These are phyloP conservation scores for Chrysina gloriosa DNA, from an alignment of 2,888 invertebrate genomes.

Conservation along the genomic window DNA sequence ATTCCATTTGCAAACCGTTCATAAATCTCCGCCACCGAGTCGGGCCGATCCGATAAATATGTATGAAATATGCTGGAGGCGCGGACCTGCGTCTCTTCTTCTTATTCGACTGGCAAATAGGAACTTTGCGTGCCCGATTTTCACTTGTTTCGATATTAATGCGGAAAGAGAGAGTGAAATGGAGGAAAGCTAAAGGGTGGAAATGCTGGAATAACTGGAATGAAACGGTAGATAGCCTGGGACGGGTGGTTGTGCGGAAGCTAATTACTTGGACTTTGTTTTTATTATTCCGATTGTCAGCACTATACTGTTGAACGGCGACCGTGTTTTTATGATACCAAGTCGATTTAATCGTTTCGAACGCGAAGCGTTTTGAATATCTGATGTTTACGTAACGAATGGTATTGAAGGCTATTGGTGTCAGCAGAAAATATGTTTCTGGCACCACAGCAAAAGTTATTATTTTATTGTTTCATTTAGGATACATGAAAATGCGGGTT, in stretches of 20 bases:
- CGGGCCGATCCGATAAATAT: constrained; percentile 57
- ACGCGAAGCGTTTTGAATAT: background rate
- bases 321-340: constrained; percentile 2
- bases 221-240: background rate
- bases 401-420: too few relatives aligned
- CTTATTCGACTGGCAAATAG: constrained; percentile 34
- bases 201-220: background rate
- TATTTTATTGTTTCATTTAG: too few relatives aligned
- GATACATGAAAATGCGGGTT: too few relatives aligned
- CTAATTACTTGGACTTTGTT: constrained; percentile 36
- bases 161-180: background rate
- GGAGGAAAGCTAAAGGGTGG: background rate
- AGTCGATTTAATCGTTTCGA: background rate
- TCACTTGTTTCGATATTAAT: constrained; percentile 40
- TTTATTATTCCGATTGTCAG: constrained; percentile 27
- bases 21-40: constrained; percentile 55
- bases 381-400: too few relatives aligned
- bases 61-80: constrained; percentile 56
- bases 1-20: constrained; percentile 58
- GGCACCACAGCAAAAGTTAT: too few relatives aligned
- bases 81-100: constrained; percentile 19
- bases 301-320: constrained; percentile 20
- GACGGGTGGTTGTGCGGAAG: constrained; percentile 25
- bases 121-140: constrained; percentile 39
- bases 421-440: too few relatives aligned